A percentile compares a stretch with the other conserved stretches of the same genome.
These are phyloP conservation scores for Hedya salicella DNA, from an alignment of 2,888 invertebrate species.

Conservation along the genomic window DNA sequence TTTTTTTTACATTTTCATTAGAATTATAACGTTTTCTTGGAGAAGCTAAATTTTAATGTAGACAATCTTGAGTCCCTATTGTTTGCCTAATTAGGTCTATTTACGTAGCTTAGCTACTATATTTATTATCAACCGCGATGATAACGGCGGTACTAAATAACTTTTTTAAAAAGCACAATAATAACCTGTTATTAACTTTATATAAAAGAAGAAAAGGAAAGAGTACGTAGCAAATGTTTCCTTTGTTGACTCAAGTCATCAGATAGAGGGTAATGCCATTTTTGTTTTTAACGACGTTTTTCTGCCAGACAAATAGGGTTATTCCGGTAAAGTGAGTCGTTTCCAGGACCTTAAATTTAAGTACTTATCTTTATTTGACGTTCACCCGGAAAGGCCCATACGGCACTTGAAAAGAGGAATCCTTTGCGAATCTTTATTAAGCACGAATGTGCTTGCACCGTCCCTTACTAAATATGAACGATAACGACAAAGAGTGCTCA, in stretches of 20 bases:
- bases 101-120: too few relatives aligned
- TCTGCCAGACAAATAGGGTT: conserved; percentile 25
- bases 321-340: conserved; percentile 15
- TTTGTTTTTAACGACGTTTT: conserved; percentile 21
- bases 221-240: neutral
- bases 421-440: conserved; percentile 8
- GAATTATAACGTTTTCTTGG: too few relatives aligned
- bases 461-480: neutral
- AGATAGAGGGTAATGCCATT: conserved; percentile 6
- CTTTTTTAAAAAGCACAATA: conserved; percentile 5
- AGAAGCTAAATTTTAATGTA: too few relatives aligned
- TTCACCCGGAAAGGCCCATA: neutral
- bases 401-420: neutral
- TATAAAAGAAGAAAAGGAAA: conserved; percentile 6
- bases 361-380: conserved; percentile 24
- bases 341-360: conserved; percentile 24
- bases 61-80: too few relatives aligned
- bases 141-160: neutral
- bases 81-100: too few relatives aligned
- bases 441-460: conserved; percentile 3
- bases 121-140: neutral
- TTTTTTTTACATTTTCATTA: too few relatives aligned
- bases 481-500: neutral
- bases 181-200: conserved; percentile 4
- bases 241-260: conserved; percentile 7